These are phyloP conservation scores for Stegophylla sp. DNA, from an alignment of 2,888 invertebrate genomes.

Conservation along the genomic window DNA sequence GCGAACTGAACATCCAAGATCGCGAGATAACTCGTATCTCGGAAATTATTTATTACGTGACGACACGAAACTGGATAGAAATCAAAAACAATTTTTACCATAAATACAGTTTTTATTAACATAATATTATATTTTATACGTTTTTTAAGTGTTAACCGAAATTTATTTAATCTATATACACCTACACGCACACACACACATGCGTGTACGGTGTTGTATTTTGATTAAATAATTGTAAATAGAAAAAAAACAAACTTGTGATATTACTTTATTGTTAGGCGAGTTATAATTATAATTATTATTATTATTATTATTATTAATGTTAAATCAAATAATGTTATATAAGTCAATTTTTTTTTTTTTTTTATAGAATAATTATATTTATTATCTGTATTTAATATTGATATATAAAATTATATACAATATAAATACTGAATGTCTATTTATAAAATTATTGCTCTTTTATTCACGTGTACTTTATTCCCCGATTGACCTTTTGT, in stretches of 20 bases:
- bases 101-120: no score
- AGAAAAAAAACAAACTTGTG: conserved; percentile 56
- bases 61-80: conserved; percentile 1
- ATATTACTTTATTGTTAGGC: conserved; percentile 56
- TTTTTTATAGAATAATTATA: no score
- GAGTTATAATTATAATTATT: background rate
- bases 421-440: background rate
- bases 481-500: background rate
- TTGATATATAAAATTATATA: background rate
- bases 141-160: conserved; percentile 26
- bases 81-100: background rate
- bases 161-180: conserved; percentile 36
- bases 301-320: background rate
- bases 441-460: background rate
- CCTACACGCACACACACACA: no score
- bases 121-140: conserved; percentile 10
- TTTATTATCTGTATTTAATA: conserved; percentile 3
- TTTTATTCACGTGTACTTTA: background rate
- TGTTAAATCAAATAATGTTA: conserved; percentile 14
- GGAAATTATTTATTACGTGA: background rate
- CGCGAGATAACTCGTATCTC: background rate
- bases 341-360: background rate
- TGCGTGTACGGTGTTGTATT: background rate
- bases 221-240: conserved; percentile 46
- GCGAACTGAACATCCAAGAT: background rate